phyloP scores from a whole-genome alignment of 2,113 vertebrate genomes.

The Phrynocephalus versicolor region DNA sequence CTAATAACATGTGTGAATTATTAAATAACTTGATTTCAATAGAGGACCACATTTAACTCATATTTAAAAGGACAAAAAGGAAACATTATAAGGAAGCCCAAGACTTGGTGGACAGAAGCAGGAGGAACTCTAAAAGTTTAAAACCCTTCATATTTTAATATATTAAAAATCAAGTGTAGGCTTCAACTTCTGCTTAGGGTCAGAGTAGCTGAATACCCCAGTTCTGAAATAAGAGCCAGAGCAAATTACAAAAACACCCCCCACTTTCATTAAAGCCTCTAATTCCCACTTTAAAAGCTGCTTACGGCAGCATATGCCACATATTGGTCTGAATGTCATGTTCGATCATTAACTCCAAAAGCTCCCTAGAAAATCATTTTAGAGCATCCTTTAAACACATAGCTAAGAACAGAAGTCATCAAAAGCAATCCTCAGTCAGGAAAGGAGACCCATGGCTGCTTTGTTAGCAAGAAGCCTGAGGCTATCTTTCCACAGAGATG shows the following conservation, averaged over 20 bases:
- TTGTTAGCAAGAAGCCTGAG: background rate
- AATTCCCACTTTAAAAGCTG: background rate
- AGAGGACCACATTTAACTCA: background rate
- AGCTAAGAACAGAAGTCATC: background rate
- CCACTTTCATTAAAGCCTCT: background rate
- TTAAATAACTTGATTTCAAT: background rate
- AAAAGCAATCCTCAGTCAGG: background rate
- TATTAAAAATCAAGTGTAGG: background rate
- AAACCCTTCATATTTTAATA: background rate
- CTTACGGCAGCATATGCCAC: background rate
- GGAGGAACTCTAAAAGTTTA: background rate
- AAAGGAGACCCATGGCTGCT: background rate
- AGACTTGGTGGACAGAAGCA: rapidly evolving
- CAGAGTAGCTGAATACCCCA: background rate
- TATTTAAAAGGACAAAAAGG: background rate
- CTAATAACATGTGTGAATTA: background rate
- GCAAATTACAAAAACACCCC: background rate
- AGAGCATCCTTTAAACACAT: background rate
- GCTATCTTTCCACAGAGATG: background rate
- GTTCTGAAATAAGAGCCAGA: background rate
- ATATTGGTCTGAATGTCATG: background rate
- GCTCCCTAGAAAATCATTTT: background rate
- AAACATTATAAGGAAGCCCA: background rate
- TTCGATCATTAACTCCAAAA: background rate
- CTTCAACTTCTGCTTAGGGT: background rate